phyloP scores from a whole-genome alignment of 2,888 invertebrate species.

The Acleris holmiana region DNA sequence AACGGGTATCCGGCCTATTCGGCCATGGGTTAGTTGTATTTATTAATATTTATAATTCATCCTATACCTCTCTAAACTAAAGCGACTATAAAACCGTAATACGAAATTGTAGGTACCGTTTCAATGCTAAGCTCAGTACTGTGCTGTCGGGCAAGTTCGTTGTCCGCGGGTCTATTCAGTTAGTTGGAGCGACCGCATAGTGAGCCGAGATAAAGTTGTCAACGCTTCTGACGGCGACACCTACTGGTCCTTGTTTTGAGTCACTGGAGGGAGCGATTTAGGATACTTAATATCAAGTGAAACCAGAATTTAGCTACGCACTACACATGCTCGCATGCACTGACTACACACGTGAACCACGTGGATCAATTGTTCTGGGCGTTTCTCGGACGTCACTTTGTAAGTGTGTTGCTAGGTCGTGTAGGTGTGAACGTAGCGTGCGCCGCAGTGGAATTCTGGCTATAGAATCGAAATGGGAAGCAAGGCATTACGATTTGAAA shows the following conservation, averaged over 20 bases:
- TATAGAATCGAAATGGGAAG: no score
- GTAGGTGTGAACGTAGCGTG: no score
- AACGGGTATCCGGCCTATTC: no score
- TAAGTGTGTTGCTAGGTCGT: no score
- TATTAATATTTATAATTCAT: background rate
- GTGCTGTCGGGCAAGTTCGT: slow-evolving; percentile 40
- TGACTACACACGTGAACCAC: no score
- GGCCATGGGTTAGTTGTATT: no score
- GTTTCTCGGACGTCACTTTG: no score
- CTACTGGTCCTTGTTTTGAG: slow-evolving; percentile 32
- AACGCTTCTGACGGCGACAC: slow-evolving; percentile 52
- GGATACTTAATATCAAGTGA: background rate
- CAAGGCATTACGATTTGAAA: no score
- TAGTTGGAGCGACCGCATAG: slow-evolving; percentile 57
- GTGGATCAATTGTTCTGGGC: no score
- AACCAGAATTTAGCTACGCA: no score
- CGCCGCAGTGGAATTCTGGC: no score
- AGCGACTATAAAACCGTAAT: background rate
- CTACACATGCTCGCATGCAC: no score
- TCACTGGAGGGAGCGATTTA: slow-evolving; percentile 19
- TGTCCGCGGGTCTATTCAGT: slow-evolving; percentile 50
- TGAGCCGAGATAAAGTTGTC: slow-evolving; percentile 65
- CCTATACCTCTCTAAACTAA: background rate
- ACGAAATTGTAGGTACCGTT: slow-evolving; percentile 2
- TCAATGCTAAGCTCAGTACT: slow-evolving; percentile 10